These are phyloP conservation scores for Perithous albicinctus DNA, from an alignment of 2,888 invertebrate genomes.

Conservation along the genomic window DNA sequence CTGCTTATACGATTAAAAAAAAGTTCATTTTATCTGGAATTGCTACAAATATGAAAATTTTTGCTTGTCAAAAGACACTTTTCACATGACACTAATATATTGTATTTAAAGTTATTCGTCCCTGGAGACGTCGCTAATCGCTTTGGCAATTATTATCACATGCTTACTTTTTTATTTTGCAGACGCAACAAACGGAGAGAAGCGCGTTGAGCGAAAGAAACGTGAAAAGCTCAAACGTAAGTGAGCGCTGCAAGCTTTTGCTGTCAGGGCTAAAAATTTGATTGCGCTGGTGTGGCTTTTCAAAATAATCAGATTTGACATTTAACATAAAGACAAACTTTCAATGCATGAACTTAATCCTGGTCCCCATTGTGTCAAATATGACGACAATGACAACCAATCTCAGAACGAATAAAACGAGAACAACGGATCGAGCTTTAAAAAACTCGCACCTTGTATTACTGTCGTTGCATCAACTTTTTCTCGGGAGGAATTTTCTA, in stretches of 20 bases:
- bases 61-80: not conserved
- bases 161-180: slow-evolving; percentile 52
- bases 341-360: no score
- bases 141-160: slow-evolving; percentile 32
- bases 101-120: not conserved
- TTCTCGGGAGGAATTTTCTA: no score
- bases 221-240: slow-evolving; percentile 60
- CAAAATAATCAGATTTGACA: no score
- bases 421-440: no score
- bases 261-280: slow-evolving; percentile 7
- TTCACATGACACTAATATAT: slow-evolving; percentile 1
- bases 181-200: slow-evolving; percentile 39
- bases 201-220: slow-evolving; percentile 55
- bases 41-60: not conserved
- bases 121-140: not conserved
- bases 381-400: no score
- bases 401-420: no score
- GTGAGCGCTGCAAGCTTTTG: slow-evolving; percentile 36
- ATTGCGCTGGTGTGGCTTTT: not conserved
- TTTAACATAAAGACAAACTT: no score
- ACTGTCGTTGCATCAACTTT: no score
- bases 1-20: not conserved
- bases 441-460: no score
- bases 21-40: not conserved
- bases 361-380: no score